Evolutionary conservation across 1,140 invertebrate genomes (phyloP).

Genomic region (Drosophila repletoides): DNA sequence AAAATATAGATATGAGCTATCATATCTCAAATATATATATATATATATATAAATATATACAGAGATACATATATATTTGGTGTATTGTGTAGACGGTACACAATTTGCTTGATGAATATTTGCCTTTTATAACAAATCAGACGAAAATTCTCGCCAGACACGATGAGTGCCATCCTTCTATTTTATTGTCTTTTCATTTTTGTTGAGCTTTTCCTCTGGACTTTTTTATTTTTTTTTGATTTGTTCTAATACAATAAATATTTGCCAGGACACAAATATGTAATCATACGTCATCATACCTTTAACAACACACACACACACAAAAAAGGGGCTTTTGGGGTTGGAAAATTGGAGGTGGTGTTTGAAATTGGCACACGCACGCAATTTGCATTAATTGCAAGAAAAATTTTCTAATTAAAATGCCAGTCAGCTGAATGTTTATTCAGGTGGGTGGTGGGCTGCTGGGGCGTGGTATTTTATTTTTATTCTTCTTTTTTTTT

Average conservation of each 20-base stretch:
- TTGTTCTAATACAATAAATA: slow-evolving; percentile 79
- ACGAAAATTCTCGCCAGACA: slow-evolving; percentile 46
- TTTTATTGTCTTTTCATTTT: slow-evolving; percentile 22
- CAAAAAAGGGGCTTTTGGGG: slow-evolving; percentile 54
- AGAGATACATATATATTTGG: slow-evolving; percentile 29
- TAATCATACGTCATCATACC: slow-evolving; percentile 70
- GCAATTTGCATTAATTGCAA: slow-evolving; percentile 81
- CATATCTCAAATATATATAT: slow-evolving; percentile 33
- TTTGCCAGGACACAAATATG: slow-evolving; percentile 72
- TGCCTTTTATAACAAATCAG: slow-evolving; percentile 75
- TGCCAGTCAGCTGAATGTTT: slow-evolving; percentile 68
- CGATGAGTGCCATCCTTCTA: slow-evolving; percentile 17
- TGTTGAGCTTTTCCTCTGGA: slow-evolving; percentile 34
- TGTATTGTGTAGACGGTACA: slow-evolving; percentile 5
- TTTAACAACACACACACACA: slow-evolving; percentile 24
- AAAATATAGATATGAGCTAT: slow-evolving; percentile 59
- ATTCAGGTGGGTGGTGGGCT: not conserved
- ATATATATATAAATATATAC: slow-evolving; percentile 2
- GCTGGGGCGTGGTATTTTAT: too few species aligned
- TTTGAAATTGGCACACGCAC: slow-evolving; percentile 78
- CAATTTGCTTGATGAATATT: slow-evolving; percentile 76
- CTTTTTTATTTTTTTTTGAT: too few species aligned
- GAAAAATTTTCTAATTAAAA: slow-evolving; percentile 82
- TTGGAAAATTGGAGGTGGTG: not conserved
- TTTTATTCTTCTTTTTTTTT: too few species aligned